Evolutionary conservation across 2,888 invertebrate species (phyloP).

Genomic region (Polietes domitor): DNA sequence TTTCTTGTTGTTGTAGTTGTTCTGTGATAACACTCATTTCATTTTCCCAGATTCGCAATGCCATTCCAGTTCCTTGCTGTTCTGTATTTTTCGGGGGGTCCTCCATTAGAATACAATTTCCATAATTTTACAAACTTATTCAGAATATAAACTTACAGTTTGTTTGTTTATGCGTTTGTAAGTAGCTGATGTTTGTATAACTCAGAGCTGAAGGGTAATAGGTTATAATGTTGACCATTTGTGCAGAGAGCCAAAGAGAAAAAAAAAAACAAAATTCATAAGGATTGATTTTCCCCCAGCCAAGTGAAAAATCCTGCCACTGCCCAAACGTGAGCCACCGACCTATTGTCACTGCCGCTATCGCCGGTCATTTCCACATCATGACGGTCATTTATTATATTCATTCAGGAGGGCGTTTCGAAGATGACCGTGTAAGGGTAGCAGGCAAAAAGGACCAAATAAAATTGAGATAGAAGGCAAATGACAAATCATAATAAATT

Average conservation of each 20-base stretch:
- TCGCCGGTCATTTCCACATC: too few species aligned
- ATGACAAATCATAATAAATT: slow-evolving; percentile 36
- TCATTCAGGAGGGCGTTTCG: background rate
- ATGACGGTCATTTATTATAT: slow-evolving; percentile 23
- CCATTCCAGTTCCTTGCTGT: background rate
- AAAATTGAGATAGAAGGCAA: slow-evolving; percentile 20
- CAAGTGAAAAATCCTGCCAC: background rate
- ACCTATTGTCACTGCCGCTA: background rate
- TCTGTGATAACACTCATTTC: background rate
- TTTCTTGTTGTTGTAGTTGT: background rate
- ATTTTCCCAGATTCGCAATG: background rate
- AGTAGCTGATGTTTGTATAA: too few species aligned
- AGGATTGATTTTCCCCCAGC: background rate
- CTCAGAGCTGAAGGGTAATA: slow-evolving; percentile 1
- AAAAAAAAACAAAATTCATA: background rate
- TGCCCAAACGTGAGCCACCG: background rate
- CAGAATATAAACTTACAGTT: background rate
- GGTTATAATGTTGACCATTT: background rate
- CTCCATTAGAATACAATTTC: slow-evolving; percentile 10
- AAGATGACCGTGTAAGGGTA: background rate
- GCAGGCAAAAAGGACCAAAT: background rate
- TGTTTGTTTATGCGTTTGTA: background rate
- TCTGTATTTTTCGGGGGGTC: background rate
- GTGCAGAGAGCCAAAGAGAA: too few species aligned
- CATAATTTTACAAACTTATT: background rate